Evolutionary conservation across 2,113 vertebrate genomes (phyloP).

Genomic region (Microcebus jonahi): DNA sequence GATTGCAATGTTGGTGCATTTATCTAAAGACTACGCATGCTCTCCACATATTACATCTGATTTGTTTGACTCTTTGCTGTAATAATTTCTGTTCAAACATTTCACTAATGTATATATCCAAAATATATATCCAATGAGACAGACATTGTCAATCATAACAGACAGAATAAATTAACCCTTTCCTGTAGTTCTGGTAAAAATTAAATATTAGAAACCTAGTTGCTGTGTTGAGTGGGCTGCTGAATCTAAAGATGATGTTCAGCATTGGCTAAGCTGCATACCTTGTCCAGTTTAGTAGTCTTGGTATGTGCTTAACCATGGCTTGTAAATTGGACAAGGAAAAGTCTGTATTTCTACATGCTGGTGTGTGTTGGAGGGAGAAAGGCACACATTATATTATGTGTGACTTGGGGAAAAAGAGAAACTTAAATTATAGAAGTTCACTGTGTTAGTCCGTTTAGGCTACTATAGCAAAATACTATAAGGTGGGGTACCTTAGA

Average conservation of each 20-base stretch:
- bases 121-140: background rate
- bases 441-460: background rate
- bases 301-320: rapidly evolving
- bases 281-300: background rate
- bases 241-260: background rate
- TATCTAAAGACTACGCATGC: background rate
- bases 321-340: background rate
- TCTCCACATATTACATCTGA: background rate
- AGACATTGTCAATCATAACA: background rate
- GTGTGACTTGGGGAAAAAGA: background rate
- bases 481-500: background rate
- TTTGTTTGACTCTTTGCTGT: background rate
- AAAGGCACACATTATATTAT: background rate
- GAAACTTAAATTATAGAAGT: background rate
- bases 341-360: background rate
- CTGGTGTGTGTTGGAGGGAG: background rate
- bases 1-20: background rate
- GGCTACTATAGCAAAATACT: background rate
- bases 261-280: background rate
- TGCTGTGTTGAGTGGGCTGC: background rate
- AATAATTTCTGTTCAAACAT: background rate
- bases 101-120: background rate
- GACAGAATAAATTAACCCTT: background rate
- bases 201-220: background rate
- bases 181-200: background rate